Evolutionary conservation across 2,888 invertebrate genomes (phyloP).

Genomic region (Nephrotoma appendiculata): DNA sequence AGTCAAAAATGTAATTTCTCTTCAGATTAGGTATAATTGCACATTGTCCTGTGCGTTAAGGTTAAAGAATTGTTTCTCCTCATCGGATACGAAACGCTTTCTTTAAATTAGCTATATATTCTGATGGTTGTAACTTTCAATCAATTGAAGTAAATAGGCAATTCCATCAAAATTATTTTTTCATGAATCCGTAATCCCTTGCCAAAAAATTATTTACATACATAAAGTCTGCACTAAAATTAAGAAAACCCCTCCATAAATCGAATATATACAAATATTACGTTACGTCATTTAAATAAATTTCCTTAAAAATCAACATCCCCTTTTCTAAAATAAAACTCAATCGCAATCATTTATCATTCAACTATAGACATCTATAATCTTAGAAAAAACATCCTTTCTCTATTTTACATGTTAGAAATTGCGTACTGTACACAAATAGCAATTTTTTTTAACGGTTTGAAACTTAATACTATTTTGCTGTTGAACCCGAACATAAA

Average conservation of each 20-base stretch:
- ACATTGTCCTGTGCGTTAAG: too few relatives aligned
- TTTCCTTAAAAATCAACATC: not conserved
- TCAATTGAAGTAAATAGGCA: not conserved
- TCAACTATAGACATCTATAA: not conserved
- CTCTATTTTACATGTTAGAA: not conserved
- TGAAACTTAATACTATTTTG: not conserved
- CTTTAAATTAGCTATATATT: too few relatives aligned
- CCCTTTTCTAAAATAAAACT: not conserved
- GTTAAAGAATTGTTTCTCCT: too few relatives aligned
- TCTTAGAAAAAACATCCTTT: not conserved
- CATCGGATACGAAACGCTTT: too few relatives aligned
- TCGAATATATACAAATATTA: not conserved
- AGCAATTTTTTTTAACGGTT: not conserved
- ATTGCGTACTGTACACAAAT: not conserved
- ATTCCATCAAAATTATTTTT: not conserved
- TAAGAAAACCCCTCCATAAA: not conserved
- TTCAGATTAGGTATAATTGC: too few relatives aligned
- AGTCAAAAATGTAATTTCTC: too few relatives aligned
- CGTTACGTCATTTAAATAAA: not conserved
- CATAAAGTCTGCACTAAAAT: not conserved
- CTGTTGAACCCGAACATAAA: not conserved
- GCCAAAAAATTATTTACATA: not conserved
- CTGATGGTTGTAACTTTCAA: too few relatives aligned
- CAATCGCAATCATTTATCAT: not conserved
- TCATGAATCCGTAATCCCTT: not conserved